These are phyloP conservation scores for Lycaon pictus DNA, from an alignment of 2,113 vertebrate genomes.

Conservation along the genomic window DNA sequence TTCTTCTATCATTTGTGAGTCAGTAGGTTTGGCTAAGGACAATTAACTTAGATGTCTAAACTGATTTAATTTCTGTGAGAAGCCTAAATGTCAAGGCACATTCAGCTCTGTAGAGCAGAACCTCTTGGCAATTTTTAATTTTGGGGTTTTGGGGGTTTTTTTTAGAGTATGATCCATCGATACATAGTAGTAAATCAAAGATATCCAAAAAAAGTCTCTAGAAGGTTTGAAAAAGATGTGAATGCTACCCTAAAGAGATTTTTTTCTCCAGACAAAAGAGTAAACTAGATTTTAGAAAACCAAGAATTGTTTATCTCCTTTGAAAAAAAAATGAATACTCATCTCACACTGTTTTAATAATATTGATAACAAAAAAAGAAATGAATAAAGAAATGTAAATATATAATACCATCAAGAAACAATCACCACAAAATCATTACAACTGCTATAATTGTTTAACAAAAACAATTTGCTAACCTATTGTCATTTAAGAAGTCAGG, in stretches of 20 bases:
- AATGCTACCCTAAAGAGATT: background rate
- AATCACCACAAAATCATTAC: background rate
- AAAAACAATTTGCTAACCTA: background rate
- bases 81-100: background rate
- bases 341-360: background rate
- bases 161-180: background rate
- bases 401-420: background rate
- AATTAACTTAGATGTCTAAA: background rate
- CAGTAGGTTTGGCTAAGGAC: background rate
- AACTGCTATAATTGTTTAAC: background rate
- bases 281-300: background rate
- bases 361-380: constrained; percentile 1
- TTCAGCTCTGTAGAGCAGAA: background rate
- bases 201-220: background rate
- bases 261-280: background rate
- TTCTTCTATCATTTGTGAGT: background rate
- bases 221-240: background rate
- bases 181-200: background rate
- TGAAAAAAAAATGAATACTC: background rate
- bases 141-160: background rate
- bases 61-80: background rate
- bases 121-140: background rate
- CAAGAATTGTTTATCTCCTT: background rate
- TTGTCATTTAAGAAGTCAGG: background rate
- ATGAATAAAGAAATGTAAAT: background rate